Evolutionary conservation across 2,888 invertebrate species (phyloP), one percentile per base, ranked within the genome.

Genomic region (Hydriomena furcata): DNA sequence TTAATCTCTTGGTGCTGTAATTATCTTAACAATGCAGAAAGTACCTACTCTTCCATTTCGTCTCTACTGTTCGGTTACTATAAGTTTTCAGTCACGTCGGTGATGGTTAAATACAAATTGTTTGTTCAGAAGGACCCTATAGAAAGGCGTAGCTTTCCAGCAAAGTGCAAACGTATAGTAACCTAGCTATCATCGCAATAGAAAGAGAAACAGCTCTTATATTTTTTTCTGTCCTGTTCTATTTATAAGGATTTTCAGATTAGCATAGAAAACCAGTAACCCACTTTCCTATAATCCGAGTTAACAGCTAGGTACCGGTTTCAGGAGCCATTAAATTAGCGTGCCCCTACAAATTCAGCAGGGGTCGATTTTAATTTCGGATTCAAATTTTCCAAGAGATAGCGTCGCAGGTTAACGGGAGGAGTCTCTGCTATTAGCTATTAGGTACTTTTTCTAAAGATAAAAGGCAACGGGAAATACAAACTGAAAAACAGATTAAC

Each of bases 371-470:
- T 65, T 63, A 80, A 79, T 76, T 80, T 70, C 68, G 63, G 61
- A 72, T 71, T 68, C 66, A 72, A 81, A 83, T 84, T 84, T 84
- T 83, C 79, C 79, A 71, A 78, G 76, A 78, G 76, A 84, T 82
- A 84, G 58, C 67, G 65, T 51, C 65, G 64, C 61, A 66, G 67
- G 68, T 71, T 79, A 76, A 81, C 67, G 74, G 67, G 55, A 57
- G 47, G 28, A 45, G 42, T 31, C 27, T 41, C 35, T 30, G 2
- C 17, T 3, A 17, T n/a, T n/a, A n/a, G 40, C 12, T 43, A 51
- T 28, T 34, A 13, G n/a, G 7, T 25, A 25, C 11, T 7, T 11
- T 30, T 7, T 21, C 12, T 28, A 27, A 17, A 31, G 27, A 34
- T 28, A 28, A 27, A 41, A n/a, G 28, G n/a, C 36, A 28, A 20